Base-by-base conservation (phyloP, 2,888 invertebrate species). In the Deilephila porcellus region DNA sequence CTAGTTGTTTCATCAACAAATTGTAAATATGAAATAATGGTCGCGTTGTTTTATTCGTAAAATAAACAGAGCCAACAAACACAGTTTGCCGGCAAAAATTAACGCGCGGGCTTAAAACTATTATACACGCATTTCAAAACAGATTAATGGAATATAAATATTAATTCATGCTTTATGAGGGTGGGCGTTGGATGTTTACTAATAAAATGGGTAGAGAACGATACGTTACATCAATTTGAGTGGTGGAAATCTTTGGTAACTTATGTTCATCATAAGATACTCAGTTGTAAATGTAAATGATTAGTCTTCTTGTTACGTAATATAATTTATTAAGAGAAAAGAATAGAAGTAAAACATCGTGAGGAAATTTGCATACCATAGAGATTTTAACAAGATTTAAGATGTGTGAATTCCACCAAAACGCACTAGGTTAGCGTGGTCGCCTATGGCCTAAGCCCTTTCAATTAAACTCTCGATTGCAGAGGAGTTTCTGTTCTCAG, bases 11-110 rank as follows among this genome's bases (percentile, higher is more conserved):
- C n/a, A 56, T 56, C 56, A 56, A 56, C 56, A 56, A 56, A 56
- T 56, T 56, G n/a, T 37, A 37, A 64, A 64, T 64, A 64, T 37
- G 37, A 37, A 37, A 64, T 64, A 64, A 64, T 64, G 37, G 63
- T 1, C n/a, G 32, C 32, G 14, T 19, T 62, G 32, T 64, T 64
- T n/a, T 63, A 34, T 63, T 19, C n/a, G 19, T 34, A 34, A 34
- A 63, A 63, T 56, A 56, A 56, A 56, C 56, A 56, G 17, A 63
- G 17, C 34, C 7, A 62, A 62, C 17, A 34, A 19, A 32, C 62
- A 64, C 34, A 32, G 63, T 37, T 64, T n/a, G 20, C 3, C 8
- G 34, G n/a, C 37, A 37, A 64, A 64, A 37, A 64, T 64, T 37
- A n/a, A 64, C 34, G n/a, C 63, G 25, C 34, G 63, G n/a, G 2